phyloP scores from a whole-genome alignment of 2,797 vertebrate genomes.

The Scolopax bukidnonensis region DNA sequence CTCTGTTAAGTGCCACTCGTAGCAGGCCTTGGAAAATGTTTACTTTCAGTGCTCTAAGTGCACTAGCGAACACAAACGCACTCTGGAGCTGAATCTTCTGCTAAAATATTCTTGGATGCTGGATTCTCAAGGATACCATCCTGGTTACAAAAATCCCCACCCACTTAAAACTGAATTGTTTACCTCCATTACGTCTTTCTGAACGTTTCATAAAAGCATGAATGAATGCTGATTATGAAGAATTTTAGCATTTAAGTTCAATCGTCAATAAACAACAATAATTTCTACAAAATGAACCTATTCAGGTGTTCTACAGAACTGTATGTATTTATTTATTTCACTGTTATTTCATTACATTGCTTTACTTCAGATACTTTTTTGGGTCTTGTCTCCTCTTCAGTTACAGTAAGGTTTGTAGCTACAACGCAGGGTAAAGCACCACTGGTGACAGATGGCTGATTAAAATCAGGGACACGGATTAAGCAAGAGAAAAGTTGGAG shows the following conservation, averaged over 20 bases:
- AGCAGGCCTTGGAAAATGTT: not conserved
- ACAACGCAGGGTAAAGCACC: slow-evolving; percentile 12
- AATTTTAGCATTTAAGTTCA: not conserved
- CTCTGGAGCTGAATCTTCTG: not conserved
- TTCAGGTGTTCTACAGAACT: not conserved
- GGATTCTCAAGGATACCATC: not conserved
- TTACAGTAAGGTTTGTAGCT: slow-evolving; percentile 21
- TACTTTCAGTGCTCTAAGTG: not conserved
- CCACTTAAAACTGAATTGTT: not conserved
- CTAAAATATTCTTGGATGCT: not conserved
- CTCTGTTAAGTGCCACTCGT: not conserved
- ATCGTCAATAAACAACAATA: not conserved
- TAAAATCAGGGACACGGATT: slow-evolving; percentile 55
- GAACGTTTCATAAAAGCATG: not conserved
- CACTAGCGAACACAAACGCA: not conserved
- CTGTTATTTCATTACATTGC: not conserved
- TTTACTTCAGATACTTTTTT: slow-evolving; percentile 23
- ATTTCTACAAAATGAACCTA: not conserved
- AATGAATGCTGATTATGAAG: not conserved
- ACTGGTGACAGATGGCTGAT: slow-evolving; percentile 66
- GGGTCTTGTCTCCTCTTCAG: not conserved
- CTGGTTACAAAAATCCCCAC: not conserved
- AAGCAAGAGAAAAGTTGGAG: slow-evolving; percentile 47
- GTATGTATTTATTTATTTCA: not conserved
- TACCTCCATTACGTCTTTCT: not conserved